These are phyloP conservation scores for Anhinga anhinga DNA, from an alignment of 2,113 vertebrate genomes.

Conservation along the genomic window DNA sequence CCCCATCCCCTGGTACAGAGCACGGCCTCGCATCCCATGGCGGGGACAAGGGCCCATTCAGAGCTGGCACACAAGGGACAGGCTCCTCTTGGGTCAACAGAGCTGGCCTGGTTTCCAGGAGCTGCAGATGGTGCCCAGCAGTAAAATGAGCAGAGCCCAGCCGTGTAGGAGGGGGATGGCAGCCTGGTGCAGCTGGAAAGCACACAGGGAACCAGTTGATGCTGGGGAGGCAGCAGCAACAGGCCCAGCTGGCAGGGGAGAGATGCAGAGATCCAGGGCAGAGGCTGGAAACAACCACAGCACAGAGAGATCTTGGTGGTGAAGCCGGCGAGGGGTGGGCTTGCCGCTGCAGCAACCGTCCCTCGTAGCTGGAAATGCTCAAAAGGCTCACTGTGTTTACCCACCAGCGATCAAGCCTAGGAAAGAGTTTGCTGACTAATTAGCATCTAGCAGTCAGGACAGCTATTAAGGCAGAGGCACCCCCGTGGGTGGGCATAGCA, in stretches of 20 bases:
- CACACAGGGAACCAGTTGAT: not conserved
- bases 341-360: not conserved
- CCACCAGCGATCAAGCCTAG: not conserved
- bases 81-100: not conserved
- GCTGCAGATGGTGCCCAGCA: constrained; percentile 2
- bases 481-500: not conserved
- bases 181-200: constrained; percentile 15
- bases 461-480: not conserved
- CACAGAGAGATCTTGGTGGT: not conserved
- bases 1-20: not conserved
- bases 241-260: not conserved
- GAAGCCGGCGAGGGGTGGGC: not conserved
- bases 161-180: not conserved
- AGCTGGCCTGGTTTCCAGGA: constrained; percentile 22
- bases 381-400: not conserved
- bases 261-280: not conserved
- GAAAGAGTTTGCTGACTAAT: not conserved
- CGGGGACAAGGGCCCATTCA: constrained; percentile 20
- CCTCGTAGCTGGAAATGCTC: not conserved
- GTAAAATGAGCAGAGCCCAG: not conserved
- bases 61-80: not conserved
- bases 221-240: not conserved
- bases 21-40: rapidly evolving
- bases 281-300: not conserved
- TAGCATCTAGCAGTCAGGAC: not conserved